Percentiles rank a stretch among this genome's conserved stretches.
Conservation (phyloP, 2,113 vertebrate species). For the Galemys pyrenaicus region DNA sequence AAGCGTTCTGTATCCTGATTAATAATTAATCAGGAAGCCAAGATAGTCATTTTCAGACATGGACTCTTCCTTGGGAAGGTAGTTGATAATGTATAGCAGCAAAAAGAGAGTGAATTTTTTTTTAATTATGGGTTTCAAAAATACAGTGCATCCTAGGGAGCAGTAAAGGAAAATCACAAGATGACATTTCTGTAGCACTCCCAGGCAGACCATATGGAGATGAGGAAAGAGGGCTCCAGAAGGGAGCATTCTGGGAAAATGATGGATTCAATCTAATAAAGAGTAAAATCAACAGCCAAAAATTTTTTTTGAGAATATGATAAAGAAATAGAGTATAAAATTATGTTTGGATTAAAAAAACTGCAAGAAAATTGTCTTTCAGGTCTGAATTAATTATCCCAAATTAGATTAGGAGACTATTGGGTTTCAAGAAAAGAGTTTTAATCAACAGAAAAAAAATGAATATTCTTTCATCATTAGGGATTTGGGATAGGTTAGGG, state of each 20-base stretch:
- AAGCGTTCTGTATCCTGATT: constrained; percentile 10
- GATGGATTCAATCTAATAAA: neutral
- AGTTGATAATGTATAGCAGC: neutral
- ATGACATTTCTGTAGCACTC: neutral
- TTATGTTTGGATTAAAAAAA: neutral
- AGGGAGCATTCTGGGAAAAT: neutral
- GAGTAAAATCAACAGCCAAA: neutral
- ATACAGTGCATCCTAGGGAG: neutral
- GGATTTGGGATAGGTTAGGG: neutral
- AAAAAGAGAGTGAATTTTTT: neutral
- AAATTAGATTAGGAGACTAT: neutral
- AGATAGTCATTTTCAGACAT: neutral
- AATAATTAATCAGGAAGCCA: neutral
- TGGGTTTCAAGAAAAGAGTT: neutral
- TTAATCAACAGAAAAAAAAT: neutral
- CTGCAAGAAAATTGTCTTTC: neutral
- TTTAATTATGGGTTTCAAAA: neutral
- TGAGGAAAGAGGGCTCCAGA: neutral
- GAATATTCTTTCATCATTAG: neutral
- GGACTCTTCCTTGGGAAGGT: neutral
- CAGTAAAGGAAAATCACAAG: neutral
- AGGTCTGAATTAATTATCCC: neutral
- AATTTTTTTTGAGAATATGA: neutral
- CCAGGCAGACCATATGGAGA: neutral
- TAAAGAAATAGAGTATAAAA: neutral